Base-by-base conservation (phyloP, 2,888 invertebrate genomes). In the Ophion ellenae region DNA sequence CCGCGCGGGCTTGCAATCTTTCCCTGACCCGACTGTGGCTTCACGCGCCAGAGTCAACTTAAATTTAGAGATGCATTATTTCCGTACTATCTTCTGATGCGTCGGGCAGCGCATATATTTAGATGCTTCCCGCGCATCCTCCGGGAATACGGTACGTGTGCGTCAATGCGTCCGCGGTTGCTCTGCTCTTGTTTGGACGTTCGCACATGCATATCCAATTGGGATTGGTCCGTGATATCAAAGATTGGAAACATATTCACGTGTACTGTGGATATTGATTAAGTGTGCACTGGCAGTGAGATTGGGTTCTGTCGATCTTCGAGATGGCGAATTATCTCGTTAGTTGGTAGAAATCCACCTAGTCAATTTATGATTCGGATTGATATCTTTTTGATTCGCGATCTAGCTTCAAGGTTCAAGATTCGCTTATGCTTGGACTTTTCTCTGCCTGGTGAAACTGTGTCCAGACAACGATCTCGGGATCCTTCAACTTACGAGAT, bases 11-110 rank as follows among this genome's bases (percentile, higher is more conserved):
- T 75, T 79, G 69, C 28, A 61, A 73, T 73, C 63, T 57, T 78
- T 76, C 57, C 66, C 63, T 66, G 77, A 64, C 74, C 77, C 47
- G 28, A 85, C 73, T 53, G 14, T 17, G 84, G 66, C 76, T 77
- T 36, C 73, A 59, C 32, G 64, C 64, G 47, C 69, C 70, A 70
- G 40, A 74, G 78, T 28, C 81, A 61, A 81, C 83, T 83, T 83
- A 81, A 81, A 86, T 83, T 86, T 81, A 86, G 86, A 81, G 47
- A 75, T 86, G 66, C 66, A 83, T 83, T 81, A 81, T 86, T 86
- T 83, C 81, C 69, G 83, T 80, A 61, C 80, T 64, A 69, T n/a
- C 40, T 47, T 40, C 57, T 47, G 75, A 74, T 75, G 76, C 32
- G n/a, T 77, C 71, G 14, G 64, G 69, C 53, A 28, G n/a, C 57